These are phyloP conservation scores for Drosophila subobscura DNA, from an alignment of 1,140 invertebrate genomes.

Conservation along the genomic window DNA sequence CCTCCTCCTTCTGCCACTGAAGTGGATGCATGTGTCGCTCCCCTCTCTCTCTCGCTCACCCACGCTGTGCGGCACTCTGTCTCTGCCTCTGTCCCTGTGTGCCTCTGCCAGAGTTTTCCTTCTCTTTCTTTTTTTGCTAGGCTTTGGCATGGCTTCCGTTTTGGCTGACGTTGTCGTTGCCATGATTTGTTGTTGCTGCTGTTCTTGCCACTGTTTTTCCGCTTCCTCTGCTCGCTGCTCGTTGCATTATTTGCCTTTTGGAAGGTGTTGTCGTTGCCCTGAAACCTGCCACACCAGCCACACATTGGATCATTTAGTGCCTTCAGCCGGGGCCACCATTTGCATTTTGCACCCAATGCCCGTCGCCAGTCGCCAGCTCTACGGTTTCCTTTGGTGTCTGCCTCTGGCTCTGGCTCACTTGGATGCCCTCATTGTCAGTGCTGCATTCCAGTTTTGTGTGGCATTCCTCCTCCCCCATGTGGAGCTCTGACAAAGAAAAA, in stretches of 20 bases:
- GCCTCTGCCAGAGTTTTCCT: neutral
- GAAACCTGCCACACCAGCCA: constrained; percentile 29
- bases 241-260: constrained; percentile 23
- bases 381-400: too few relatives aligned
- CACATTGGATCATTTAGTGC: constrained; percentile 68
- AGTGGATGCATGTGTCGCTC: constrained; percentile 6
- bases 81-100: neutral
- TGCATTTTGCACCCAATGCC: constrained; percentile 1
- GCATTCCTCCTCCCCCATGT: too few relatives aligned
- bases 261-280: constrained; percentile 39
- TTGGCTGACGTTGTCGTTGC: constrained; percentile 42
- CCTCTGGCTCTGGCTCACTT: too few relatives aligned
- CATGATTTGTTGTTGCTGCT: constrained; percentile 70
- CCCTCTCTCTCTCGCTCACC: neutral
- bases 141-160: constrained; percentile 71
- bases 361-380: too few relatives aligned
- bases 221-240: neutral
- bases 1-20: neutral
- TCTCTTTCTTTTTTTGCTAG: constrained; percentile 26
- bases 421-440: too few relatives aligned
- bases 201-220: constrained; percentile 34
- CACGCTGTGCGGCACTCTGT: too few relatives aligned
- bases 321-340: constrained; percentile 23
- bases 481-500: too few relatives aligned
- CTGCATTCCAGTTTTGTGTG: too few relatives aligned